Percentiles rank a stretch among this genome's conserved stretches.
phyloP scores from a whole-genome alignment of 2,797 vertebrate species.

The Phylloscopus collybita region DNA sequence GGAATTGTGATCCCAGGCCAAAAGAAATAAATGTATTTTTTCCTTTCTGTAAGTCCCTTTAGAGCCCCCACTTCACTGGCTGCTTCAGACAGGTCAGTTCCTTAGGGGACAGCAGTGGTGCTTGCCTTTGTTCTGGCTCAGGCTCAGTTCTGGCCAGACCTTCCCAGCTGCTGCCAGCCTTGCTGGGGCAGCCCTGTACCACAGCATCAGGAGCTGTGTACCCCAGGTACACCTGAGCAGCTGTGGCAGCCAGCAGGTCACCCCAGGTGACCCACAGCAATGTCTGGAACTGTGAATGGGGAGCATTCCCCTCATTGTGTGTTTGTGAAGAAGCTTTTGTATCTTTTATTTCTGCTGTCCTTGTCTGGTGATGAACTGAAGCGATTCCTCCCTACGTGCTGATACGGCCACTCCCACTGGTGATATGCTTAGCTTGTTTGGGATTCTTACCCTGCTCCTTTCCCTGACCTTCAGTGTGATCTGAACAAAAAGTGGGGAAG shows the following conservation, averaged over 20 bases:
- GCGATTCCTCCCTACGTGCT: not conserved
- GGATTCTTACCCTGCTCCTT: not conserved
- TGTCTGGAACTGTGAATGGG: not conserved
- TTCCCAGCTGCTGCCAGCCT: not conserved
- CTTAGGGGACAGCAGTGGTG: not conserved
- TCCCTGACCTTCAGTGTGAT: not conserved
- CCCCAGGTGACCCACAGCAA: not conserved
- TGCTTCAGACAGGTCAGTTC: not conserved
- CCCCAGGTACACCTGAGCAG: not conserved
- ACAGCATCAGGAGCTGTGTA: not conserved
- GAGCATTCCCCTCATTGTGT: not conserved
- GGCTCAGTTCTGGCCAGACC: not conserved
- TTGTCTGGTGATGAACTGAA: not conserved
- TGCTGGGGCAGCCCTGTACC: not conserved
- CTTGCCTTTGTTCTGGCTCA: not conserved
- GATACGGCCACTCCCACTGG: rapidly evolving
- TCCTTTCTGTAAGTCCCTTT: not conserved
- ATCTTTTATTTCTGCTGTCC: not conserved
- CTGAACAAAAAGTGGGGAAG: not conserved
- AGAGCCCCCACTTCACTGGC: not conserved
- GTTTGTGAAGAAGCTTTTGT: not conserved
- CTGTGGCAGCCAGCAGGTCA: not conserved
- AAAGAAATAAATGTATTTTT: not conserved
- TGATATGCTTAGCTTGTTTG: not conserved
- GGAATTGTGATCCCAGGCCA: not conserved